These are phyloP conservation scores for Channa argus DNA, from an alignment of 2,113 vertebrate species.

Conservation along the genomic window DNA sequence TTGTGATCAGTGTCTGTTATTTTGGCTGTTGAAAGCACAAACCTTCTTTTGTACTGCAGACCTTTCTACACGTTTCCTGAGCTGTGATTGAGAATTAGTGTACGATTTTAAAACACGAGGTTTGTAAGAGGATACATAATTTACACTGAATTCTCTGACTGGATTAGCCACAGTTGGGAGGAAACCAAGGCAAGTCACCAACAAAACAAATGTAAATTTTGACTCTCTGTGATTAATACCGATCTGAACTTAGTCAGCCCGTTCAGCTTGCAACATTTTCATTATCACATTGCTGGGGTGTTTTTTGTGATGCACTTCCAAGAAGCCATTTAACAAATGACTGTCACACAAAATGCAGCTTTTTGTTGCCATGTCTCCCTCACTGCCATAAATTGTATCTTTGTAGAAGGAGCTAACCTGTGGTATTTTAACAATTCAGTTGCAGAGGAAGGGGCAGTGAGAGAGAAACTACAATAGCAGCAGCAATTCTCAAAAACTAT, in stretches of 20 bases:
- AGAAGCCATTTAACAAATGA: background rate
- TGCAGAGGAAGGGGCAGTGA: slow-evolving; percentile 2
- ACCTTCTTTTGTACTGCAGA: background rate
- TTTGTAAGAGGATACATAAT: too few relatives aligned
- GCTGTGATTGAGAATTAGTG: too few relatives aligned
- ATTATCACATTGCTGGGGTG: background rate
- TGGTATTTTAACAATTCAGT: slow-evolving; percentile 22
- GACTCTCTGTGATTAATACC: background rate
- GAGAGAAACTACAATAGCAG: slow-evolving; percentile 42
- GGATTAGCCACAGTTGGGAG: too few relatives aligned
- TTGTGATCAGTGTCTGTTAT: background rate
- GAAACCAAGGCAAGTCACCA: background rate
- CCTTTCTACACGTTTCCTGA: too few relatives aligned
- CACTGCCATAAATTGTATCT: background rate
- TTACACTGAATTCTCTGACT: too few relatives aligned
- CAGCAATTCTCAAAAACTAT: slow-evolving; percentile 47
- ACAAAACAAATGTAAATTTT: background rate
- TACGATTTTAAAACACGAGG: too few relatives aligned
- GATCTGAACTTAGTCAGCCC: background rate
- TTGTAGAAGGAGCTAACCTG: background rate
- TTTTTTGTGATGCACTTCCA: background rate
- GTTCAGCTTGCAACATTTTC: background rate
- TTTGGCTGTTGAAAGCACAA: background rate
- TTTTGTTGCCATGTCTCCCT: background rate
- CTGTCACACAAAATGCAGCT: too few relatives aligned